Evolutionary conservation across 2,113 vertebrate genomes (phyloP).

Genomic region (Pachycephala philippinensis): DNA sequence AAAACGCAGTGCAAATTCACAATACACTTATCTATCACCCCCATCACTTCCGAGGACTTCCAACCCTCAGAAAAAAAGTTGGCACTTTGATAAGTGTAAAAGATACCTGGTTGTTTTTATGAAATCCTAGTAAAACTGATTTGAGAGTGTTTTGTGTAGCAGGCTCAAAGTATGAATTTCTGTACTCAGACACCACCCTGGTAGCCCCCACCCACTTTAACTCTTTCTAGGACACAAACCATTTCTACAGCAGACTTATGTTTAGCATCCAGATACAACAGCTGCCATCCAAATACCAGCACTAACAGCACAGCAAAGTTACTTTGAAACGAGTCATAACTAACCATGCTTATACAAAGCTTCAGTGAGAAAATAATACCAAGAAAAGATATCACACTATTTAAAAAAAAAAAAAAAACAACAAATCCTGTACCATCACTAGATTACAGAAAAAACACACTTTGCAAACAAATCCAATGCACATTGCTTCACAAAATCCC

Average conservation of each 20-base stretch:
- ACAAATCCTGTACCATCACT: background rate
- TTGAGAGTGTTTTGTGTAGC: constrained; percentile 18
- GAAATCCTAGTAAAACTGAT: constrained; percentile 6
- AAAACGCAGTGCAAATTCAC: constrained; percentile 66
- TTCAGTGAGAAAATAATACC: background rate
- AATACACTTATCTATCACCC: constrained; percentile 35
- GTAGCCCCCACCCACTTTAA: background rate
- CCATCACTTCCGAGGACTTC: background rate
- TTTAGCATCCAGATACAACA: background rate
- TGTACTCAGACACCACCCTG: background rate
- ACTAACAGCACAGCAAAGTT: constrained; percentile 26
- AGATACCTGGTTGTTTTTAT: constrained; percentile 38
- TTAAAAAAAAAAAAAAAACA: background rate
- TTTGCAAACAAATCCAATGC: constrained; percentile 6
- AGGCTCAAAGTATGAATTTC: background rate
- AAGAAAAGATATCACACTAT: background rate
- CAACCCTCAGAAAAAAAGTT: constrained; percentile 1
- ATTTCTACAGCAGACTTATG: background rate
- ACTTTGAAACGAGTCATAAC: constrained; percentile 13
- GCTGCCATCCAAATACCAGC: constrained; percentile 26
- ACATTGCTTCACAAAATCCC: background rate
- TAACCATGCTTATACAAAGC: constrained; percentile 39
- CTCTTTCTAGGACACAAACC: background rate
- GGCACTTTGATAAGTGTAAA: constrained; percentile 54
- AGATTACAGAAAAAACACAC: background rate